Evolutionary conservation across 1,140 invertebrate genomes (phyloP), one percentile per base, ranked within the genome.

Genomic region (Cryptotermes secundus): DNA sequence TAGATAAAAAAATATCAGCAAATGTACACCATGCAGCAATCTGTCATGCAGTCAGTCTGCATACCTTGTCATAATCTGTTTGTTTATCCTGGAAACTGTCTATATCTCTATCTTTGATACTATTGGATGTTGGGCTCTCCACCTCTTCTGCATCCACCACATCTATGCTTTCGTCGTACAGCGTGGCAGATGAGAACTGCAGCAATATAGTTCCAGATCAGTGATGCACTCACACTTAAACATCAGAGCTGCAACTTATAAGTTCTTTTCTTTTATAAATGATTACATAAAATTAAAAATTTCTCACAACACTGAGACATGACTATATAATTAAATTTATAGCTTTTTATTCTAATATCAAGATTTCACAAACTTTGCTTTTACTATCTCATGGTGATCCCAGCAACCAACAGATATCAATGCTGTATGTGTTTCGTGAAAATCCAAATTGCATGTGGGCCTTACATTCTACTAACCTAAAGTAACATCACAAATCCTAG

Each of bases 91-190:
- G 35, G 26, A 81, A n/a, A 82, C 42, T 82, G 38, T 45, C 49
- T 2, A 45, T 14, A 31, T 82, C 81, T 45, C 36, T 31, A 45
- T 45, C 35, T 45, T 34, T 38, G n/a, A n/a, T 53, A 45, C 35
- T 82, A 80, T 0, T 80, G n/a, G 85, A 80, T 31, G 86, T 84
- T 31, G 85, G 81, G 83, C 85, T 87, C 24, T 83, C 31, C n/a
- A 87, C 86, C 49, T 87, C 87, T 82, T 87, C 87, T n/a, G 87
- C 86, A 87, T 86, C 86, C 26, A 42, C 38, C 31, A 87, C 85
- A 82, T 86, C 86, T 26, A 87, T 84, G 26, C 83, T 86, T 81
- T 87, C 87, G 83, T 87, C 87, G 82, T 87, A 87, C 84, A 87
- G 85, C 42, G 42, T 45, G 38, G 81, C 80, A 72, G 59, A 72